Evolutionary conservation across 2,113 vertebrate genomes (phyloP).

Genomic region (Mobula hypostoma): DNA sequence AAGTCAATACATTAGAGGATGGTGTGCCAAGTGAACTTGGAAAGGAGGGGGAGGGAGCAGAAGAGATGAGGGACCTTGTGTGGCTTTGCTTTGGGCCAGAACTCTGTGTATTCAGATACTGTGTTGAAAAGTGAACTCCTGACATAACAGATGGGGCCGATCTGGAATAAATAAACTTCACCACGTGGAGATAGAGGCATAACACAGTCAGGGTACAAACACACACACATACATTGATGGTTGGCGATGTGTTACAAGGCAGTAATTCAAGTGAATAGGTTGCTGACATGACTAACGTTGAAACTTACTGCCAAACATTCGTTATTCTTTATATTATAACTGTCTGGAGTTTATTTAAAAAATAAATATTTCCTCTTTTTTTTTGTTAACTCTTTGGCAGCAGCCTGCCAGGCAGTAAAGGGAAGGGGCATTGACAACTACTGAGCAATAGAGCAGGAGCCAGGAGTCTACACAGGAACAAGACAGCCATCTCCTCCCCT

Average conservation of each 20-base stretch:
- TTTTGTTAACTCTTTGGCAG: conserved; percentile 2
- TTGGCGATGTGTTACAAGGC: neutral
- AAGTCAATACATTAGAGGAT: neutral
- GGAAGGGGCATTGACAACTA: neutral
- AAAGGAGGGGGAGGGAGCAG: neutral
- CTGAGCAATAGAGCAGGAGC: neutral
- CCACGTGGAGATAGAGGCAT: neutral
- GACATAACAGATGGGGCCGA: conserved; percentile 12
- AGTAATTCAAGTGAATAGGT: conserved; percentile 6
- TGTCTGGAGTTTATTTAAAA: conserved; percentile 21
- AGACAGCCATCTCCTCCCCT: neutral
- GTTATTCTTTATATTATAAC: neutral
- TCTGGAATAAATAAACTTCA: conserved; percentile 23
- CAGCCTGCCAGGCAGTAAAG: neutral
- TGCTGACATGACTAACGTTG: conserved; percentile 28
- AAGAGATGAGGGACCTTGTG: neutral
- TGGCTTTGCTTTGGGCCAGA: neutral
- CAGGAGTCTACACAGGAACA: neutral
- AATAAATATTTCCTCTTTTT: conserved; percentile 17
- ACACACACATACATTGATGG: neutral
- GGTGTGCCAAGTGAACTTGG: neutral
- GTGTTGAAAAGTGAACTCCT: conserved; percentile 12
- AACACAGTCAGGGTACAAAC: conserved; percentile 1
- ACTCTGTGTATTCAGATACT: conserved; percentile 2
- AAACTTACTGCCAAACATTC: conserved; percentile 10